phyloP scores from a whole-genome alignment of 2,797 vertebrate species.

The Atherinosoma microstoma region DNA sequence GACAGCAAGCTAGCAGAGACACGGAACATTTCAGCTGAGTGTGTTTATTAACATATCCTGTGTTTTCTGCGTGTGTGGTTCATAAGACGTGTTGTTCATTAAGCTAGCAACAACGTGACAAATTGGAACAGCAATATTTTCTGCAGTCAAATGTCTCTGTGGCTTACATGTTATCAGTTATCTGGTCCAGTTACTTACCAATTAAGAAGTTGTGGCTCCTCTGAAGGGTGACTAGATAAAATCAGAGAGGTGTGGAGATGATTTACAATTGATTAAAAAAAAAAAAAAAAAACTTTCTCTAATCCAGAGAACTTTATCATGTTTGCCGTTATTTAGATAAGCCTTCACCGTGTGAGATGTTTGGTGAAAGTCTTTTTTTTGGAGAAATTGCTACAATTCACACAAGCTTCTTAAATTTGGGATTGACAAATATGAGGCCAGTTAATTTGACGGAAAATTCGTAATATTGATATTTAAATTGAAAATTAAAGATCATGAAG shows the following conservation, averaged over 20 bases:
- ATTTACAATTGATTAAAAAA: no score
- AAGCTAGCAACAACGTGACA: background rate
- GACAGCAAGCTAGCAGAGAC: constrained; percentile 10
- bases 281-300: background rate
- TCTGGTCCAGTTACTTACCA: background rate
- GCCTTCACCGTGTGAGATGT: background rate
- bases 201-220: background rate
- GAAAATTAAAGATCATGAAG: no score
- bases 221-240: background rate
- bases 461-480: no score
- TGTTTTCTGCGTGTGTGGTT: background rate
- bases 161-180: background rate
- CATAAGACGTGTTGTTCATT: fast-evolving
- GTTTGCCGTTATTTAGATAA: background rate
- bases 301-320: background rate
- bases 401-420: no score
- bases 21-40: background rate
- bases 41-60: background rate
- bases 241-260: background rate
- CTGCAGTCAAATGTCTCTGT: background rate
- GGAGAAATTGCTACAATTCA: background rate
- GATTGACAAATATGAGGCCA: background rate
- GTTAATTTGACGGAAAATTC: background rate
- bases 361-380: background rate
- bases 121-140: background rate